Evolutionary conservation across 2,797 vertebrate genomes (phyloP), one percentile per base, ranked within the genome.

Genomic region (Limnodromus scolopaceus): DNA sequence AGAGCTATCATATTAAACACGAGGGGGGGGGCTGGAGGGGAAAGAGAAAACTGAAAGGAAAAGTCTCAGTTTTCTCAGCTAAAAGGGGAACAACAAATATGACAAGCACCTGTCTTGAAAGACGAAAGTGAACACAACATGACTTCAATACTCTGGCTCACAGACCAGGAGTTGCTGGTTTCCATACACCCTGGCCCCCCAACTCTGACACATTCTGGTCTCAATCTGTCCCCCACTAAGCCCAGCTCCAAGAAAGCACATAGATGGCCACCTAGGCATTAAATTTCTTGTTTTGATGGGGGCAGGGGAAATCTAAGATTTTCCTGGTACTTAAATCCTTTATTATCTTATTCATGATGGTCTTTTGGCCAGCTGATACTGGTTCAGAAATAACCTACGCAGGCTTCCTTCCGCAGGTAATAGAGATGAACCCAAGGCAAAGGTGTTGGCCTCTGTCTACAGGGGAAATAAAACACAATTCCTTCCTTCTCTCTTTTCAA

Each of bases 21-120:
- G 2, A 12, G 13, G 22, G 1, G 13, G 4, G 12, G 22, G 2
- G 6, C 17, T 43, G 17, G 43, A 13, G 11, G 1, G 16, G 9
- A 22, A 20, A 22, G 14, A 41, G 4, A 53, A 72, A 3, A 7
- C 54, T 72, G 23, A 43, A 83, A 92, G 58, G 55, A 77, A 92
- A 78, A 64, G 12, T 18, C 23, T 92, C 1, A 0, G 9, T 66
- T 94, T 88, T 51, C 72, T 75, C 19, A 75, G 27, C 16, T 75
- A 69, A 75, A 79, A 88, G 41, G 23, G 13, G 23, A 89, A 15
- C 30, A 92, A 63, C 8, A 86, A 86, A 69, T 23, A 57, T 3
- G 28, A 54, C 14, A 72, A 84, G 20, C 0, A 12, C 46, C 28
- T 48, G 58, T 32, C 45, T 49, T 68, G 48, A 71, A 68, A 87